Percentiles rank a stretch among this genome's conserved stretches.
These are phyloP conservation scores for Bombus consobrinus DNA, from an alignment of 1,140 invertebrate species.

Conservation along the genomic window DNA sequence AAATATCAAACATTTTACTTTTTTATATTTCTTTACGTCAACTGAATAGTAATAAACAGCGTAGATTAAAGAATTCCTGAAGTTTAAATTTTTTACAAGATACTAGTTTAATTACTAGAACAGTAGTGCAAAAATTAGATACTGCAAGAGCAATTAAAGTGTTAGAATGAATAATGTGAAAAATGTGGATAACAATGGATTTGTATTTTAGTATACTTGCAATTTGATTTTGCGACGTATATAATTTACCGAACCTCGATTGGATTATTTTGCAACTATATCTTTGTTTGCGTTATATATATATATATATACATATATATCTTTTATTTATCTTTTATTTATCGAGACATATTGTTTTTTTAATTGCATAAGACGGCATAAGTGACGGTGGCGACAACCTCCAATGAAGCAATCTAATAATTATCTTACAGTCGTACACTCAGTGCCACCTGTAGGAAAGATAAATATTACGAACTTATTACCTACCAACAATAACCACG, in stretches of 20 bases:
- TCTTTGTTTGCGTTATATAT: too few relatives aligned
- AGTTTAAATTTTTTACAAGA: background rate
- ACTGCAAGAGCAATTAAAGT: too few relatives aligned
- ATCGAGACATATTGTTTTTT: background rate
- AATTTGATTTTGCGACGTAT: background rate
- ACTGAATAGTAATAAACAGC: background rate
- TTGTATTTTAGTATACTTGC: background rate
- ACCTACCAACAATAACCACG: background rate
- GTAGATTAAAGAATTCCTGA: background rate
- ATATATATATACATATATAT: too few relatives aligned
- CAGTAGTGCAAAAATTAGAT: background rate
- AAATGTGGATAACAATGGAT: background rate
- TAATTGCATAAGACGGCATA: too few relatives aligned
- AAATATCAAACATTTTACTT: background rate
- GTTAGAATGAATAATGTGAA: background rate
- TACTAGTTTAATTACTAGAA: background rate
- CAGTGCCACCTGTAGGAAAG: background rate
- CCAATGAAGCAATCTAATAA: background rate
- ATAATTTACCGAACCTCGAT: background rate
- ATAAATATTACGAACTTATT: background rate
- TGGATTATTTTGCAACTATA: too few relatives aligned
- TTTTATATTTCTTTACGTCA: background rate
- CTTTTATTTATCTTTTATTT: background rate
- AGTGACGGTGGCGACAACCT: conserved; percentile 2
- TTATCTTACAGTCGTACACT: background rate